A percentile compares a stretch with the other conserved stretches of the same genome.
Conservation (phyloP, 2,888 invertebrate species). For the Eristalis arbustorum region DNA sequence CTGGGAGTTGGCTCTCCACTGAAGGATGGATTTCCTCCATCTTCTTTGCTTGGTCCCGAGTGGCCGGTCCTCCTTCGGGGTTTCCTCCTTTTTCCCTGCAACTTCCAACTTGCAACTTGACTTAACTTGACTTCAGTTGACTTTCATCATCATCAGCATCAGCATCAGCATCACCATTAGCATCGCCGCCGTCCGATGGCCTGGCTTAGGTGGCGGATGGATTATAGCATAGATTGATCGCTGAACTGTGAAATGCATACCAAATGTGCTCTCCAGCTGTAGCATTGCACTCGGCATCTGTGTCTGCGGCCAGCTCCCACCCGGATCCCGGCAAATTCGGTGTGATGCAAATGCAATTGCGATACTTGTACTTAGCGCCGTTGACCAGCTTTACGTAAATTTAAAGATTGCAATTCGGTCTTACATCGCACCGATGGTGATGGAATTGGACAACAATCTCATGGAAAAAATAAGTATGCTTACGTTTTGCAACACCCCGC, state of each 20-base stretch:
- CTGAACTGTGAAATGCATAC: slow-evolving; percentile 70
- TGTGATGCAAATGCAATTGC: slow-evolving; percentile 62
- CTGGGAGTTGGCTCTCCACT: not conserved
- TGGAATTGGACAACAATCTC: slow-evolving; percentile 26
- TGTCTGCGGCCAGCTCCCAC: slow-evolving; percentile 26
- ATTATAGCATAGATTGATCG: slow-evolving; percentile 70
- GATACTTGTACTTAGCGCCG: slow-evolving; percentile 48
- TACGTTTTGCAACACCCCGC: slow-evolving; percentile 29
- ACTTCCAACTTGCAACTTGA: slow-evolving; percentile 31
- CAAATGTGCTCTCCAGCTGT: slow-evolving; percentile 59
- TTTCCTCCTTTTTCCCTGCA: slow-evolving; percentile 46
- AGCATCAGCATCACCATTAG: slow-evolving; percentile 27
- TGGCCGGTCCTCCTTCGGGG: not conserved
- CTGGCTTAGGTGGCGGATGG: slow-evolving; percentile 45
- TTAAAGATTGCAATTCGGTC: slow-evolving; percentile 41
- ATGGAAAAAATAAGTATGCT: not conserved
- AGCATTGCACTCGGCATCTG: slow-evolving; percentile 10
- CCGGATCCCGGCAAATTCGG: slow-evolving; percentile 1
- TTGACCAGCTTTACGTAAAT: slow-evolving; percentile 57
- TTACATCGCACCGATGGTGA: not conserved
- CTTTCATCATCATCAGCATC: slow-evolving; percentile 33
- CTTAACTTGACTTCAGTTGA: slow-evolving; percentile 38
- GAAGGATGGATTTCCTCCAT: not conserved
- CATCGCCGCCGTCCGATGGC: slow-evolving; percentile 19
- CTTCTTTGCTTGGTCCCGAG: not conserved